Evolutionary conservation across 2,888 invertebrate species (phyloP).

Genomic region (Hymenopus coronatus): DNA sequence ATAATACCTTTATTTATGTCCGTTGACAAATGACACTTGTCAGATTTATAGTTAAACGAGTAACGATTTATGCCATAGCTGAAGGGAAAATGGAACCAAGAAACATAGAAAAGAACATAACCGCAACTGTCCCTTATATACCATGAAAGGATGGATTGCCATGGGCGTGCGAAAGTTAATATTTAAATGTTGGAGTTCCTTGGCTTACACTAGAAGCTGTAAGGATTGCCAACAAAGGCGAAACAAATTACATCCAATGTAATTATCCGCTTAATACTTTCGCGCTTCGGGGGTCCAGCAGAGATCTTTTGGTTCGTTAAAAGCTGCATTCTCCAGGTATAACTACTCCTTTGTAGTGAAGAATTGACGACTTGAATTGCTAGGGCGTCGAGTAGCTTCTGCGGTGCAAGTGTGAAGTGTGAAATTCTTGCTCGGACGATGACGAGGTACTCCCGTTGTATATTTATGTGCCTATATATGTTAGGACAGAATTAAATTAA

Average conservation of each 20-base stretch:
- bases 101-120: no score
- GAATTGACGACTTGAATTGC: neutral
- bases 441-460: no score
- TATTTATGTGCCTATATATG: no score
- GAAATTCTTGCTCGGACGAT: no score
- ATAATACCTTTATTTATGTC: no score
- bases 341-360: neutral
- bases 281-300: neutral
- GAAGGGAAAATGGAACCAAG: no score
- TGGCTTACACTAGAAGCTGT: neutral
- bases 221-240: neutral
- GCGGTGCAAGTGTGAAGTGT: no score
- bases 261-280: neutral
- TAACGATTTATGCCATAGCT: no score
- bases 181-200: neutral
- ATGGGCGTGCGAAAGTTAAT: neutral
- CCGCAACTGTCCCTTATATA: neutral
- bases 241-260: neutral
- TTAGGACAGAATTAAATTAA: no score
- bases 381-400: neutral
- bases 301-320: neutral
- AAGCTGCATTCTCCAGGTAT: neutral
- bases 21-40: no score
- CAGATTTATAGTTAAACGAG: no score
- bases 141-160: neutral